Evolutionary conservation across 2,888 invertebrate species (phyloP).

Genomic region (Ormyrus pomaceus): DNA sequence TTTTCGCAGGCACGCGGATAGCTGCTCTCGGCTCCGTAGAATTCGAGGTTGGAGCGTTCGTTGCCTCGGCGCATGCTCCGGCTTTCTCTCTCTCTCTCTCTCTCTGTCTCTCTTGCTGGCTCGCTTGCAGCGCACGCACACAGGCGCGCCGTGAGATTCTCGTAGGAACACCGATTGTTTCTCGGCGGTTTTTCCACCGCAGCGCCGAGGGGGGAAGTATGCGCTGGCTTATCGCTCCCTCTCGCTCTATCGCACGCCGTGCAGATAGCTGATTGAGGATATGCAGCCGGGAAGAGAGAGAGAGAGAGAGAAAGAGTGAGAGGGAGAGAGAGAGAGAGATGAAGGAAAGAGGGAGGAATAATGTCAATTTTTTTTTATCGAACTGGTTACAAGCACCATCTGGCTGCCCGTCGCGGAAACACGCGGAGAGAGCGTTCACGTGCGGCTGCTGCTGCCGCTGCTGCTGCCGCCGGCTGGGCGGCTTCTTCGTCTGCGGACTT

Average conservation of each 20-base stretch:
- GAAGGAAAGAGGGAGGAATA: conserved; percentile 23
- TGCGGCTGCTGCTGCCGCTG: conserved; percentile 27
- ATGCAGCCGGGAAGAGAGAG: not conserved
- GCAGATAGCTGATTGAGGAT: not conserved
- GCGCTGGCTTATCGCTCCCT: not conserved
- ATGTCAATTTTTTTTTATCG: conserved; percentile 43
- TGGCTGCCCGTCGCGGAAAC: conserved; percentile 49
- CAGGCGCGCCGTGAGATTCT: not conserved
- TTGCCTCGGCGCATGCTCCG: conserved; percentile 54
- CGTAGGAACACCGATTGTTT: not conserved
- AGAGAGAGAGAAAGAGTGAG: not conserved
- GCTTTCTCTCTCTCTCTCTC: conserved; percentile 30
- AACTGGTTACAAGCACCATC: conserved; percentile 54
- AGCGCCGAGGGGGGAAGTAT: not conserved
- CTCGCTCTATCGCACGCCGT: not conserved
- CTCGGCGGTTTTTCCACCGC: not conserved
- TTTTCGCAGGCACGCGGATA: not conserved
- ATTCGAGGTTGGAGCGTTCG: conserved; percentile 54
- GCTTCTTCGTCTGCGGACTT: conserved; percentile 3
- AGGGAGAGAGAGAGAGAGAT: conserved; percentile 1
- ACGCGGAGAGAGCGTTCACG: conserved; percentile 40
- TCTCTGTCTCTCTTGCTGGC: conserved; percentile 4
- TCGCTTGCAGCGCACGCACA: not conserved
- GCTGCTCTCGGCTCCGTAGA: conserved; percentile 8
- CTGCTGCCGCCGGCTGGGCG: conserved; percentile 26